These are phyloP conservation scores for Cydia pomonella DNA, from an alignment of 1,140 invertebrate species.

Conservation along the genomic window DNA sequence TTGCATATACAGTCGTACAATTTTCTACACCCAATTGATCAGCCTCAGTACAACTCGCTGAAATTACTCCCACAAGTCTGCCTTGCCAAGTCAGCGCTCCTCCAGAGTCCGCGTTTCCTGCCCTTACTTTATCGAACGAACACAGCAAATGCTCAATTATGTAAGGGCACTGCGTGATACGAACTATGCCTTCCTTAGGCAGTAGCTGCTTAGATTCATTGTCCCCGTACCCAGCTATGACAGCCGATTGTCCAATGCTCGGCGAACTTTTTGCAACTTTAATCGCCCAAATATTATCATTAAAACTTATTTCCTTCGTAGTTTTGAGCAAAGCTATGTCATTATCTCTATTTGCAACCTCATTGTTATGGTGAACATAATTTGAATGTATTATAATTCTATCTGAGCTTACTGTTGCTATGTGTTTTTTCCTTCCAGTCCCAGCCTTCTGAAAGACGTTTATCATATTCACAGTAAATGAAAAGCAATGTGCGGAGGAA, in stretches of 20 bases:
- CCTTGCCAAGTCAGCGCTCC: constrained; percentile 39
- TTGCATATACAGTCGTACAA: constrained; percentile 40
- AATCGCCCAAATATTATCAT: constrained; percentile 34
- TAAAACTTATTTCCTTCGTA: constrained; percentile 34
- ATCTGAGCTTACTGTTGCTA: constrained; percentile 28
- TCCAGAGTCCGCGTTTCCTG: constrained; percentile 42
- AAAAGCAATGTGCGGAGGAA: constrained; percentile 41
- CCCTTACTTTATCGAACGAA: constrained; percentile 37
- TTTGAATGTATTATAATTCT: constrained; percentile 23
- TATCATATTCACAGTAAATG: not conserved
- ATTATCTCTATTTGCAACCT: not conserved
- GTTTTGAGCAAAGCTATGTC: constrained; percentile 44
- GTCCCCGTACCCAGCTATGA: constrained; percentile 42
- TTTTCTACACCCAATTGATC: constrained; percentile 15
- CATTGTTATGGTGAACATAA: not conserved
- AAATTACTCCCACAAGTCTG: constrained; percentile 37
- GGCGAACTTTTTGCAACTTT: constrained; percentile 30
- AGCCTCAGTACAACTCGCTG: constrained; percentile 36
- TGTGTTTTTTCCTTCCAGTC: not conserved
- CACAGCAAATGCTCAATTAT: constrained; percentile 33
- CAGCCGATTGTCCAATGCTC: constrained; percentile 32
- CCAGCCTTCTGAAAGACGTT: constrained; percentile 28
- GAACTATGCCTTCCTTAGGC: constrained; percentile 37
- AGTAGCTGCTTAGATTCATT: constrained; percentile 22
- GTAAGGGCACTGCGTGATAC: constrained; percentile 33